A percentile compares a stretch with the other conserved stretches of the same genome.
phyloP scores from a whole-genome alignment of 2,797 vertebrate species.

The Hippocampus kuda region DNA sequence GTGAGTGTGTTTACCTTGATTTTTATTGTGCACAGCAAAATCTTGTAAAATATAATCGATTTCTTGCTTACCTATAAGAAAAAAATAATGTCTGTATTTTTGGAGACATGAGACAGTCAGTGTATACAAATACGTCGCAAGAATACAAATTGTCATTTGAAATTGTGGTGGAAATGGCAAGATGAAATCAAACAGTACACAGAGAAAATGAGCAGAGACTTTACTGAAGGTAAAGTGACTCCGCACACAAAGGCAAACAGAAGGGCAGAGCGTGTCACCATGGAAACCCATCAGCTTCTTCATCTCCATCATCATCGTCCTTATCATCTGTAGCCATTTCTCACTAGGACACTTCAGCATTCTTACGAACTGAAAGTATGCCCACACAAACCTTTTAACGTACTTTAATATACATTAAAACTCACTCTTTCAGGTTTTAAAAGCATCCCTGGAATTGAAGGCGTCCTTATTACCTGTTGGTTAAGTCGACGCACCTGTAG shows the following conservation, averaged over 20 bases:
- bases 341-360: background rate
- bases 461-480: too few relatives aligned
- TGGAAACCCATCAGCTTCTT: slow-evolving; percentile 2
- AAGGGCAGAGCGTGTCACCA: background rate
- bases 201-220: background rate
- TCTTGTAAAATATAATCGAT: background rate
- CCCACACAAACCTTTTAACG: background rate
- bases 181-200: background rate
- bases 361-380: background rate
- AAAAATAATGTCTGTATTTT: background rate
- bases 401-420: background rate
- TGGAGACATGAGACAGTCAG: background rate
- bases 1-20: background rate
- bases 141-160: background rate
- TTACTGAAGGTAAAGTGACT: background rate
- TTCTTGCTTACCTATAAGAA: background rate
- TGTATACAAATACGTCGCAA: background rate
- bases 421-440: background rate
- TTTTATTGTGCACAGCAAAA: background rate
- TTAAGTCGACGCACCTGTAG: too few relatives aligned
- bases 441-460: background rate
- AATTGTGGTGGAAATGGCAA: background rate
- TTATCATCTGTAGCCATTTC: background rate
- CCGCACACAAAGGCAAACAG: background rate
- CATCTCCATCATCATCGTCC: background rate